Evolutionary conservation across 2,888 invertebrate genomes (phyloP).

Genomic region (Nemotelus pantherinus): DNA sequence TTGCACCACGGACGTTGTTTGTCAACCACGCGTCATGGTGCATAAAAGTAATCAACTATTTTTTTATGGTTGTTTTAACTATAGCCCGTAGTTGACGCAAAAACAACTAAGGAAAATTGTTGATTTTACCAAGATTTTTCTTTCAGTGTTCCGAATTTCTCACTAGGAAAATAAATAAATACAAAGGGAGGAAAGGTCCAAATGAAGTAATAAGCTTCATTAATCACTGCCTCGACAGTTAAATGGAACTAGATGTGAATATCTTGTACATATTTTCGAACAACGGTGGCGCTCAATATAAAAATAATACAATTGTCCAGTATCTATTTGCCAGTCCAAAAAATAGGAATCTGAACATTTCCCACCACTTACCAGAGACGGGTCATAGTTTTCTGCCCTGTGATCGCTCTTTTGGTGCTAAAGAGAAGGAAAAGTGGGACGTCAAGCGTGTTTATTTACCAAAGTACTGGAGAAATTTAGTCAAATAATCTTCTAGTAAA

Average conservation of each 20-base stretch:
- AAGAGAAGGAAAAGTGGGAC: conserved; percentile 5
- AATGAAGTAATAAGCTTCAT: background rate
- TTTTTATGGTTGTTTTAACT: no score
- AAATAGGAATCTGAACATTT: background rate
- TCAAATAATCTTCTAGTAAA: conserved; percentile 13
- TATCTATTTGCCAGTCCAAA: conserved; percentile 3
- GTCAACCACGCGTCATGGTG: no score
- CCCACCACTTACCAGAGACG: conserved; percentile 12
- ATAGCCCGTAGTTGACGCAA: no score
- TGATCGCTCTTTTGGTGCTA: conserved; percentile 11
- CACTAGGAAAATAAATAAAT: no score
- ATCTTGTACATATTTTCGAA: no score
- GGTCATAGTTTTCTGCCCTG: conserved; percentile 25
- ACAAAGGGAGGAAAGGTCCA: background rate
- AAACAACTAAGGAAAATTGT: no score
- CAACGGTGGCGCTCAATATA: conserved; percentile 18
- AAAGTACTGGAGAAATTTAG: background rate
- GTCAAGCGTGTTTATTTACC: conserved; percentile 6
- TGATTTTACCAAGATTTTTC: no score
- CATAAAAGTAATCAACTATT: no score
- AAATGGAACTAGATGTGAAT: no score
- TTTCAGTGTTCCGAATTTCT: no score
- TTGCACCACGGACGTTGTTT: no score
- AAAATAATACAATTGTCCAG: background rate
- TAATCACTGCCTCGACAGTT: no score